Evolutionary conservation across 2,113 vertebrate genomes (phyloP).

Genomic region (Gymnobelideus leadbeateri): DNA sequence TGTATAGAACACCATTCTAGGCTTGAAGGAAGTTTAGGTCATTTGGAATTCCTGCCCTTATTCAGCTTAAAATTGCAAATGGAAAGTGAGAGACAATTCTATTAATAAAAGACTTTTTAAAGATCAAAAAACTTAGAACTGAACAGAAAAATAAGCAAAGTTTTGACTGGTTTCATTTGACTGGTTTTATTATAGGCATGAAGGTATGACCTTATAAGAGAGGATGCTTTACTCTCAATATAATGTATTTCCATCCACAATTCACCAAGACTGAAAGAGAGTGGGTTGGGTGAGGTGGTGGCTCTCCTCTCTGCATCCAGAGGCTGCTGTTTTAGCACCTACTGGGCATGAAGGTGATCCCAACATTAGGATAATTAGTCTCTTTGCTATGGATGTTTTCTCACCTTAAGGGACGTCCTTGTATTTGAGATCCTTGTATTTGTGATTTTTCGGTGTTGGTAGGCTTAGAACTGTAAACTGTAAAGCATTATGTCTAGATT

Average conservation of each 20-base stretch:
- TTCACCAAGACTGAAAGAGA: neutral
- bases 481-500: neutral
- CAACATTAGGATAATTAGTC: neutral
- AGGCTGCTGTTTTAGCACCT: neutral
- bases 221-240: neutral
- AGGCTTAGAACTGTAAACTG: constrained; percentile 48
- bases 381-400: neutral
- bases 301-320: neutral
- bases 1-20: neutral
- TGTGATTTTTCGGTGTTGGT: constrained; percentile 27
- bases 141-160: constrained; percentile 18
- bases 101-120: neutral
- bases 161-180: neutral
- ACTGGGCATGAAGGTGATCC: neutral
- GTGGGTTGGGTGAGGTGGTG: neutral
- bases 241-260: neutral
- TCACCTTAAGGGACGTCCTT: neutral
- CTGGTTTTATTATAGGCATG: neutral
- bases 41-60: neutral
- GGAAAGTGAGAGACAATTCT: neutral
- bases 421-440: neutral
- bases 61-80: neutral
- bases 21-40: neutral
- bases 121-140: constrained; percentile 9
- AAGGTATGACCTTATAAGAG: constrained; percentile 9